Evolutionary conservation across 2,797 vertebrate species (phyloP), one percentile per base, ranked within the genome.

Genomic region (Xerus rutilus): DNA sequence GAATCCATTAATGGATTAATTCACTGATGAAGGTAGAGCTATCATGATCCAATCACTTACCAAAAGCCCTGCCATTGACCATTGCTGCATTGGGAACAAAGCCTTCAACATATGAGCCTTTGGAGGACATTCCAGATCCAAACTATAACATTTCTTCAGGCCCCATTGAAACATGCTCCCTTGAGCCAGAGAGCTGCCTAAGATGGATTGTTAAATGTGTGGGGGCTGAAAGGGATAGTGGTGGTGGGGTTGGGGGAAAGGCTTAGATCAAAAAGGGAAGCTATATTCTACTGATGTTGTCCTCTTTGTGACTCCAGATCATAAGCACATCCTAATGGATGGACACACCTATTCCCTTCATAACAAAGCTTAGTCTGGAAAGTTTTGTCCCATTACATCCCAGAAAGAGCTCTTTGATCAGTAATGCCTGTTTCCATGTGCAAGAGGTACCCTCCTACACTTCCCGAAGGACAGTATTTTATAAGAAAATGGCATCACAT

Each of bases 201-300:
- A 57, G 17, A 85, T 13, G 57, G 12, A 93, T 95, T 7, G 8
- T 32, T 20, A 85, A 89, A 84, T 85, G 64, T 13, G 1, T 35
- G 14, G 23, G 23, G 28, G 43, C 20, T 25, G 74, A 20, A 76
- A 69, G 5, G 5, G 2, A 13, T 62, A 17, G 17, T 30, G 23
- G 32, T 64, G 12, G 18, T 32, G n/a, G 45, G 1, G 3, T 10
- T 77, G 17, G 12, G 52, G 65, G 64, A 54, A 85, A 91, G 32
- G 49, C 43, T 92, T 92, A 35, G 20, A 69, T 70, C 28, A 49
- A 23, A 96, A 86, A 89, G 32, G n/a, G 35, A 94, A 91, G 17
- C 28, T 23, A 83, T 83, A 82, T 69, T 2, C 47, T 92, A 32
- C 9, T 47, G 7, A 54, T 32, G 43, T 17, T 85, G 43, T 15